Percentiles rank a stretch among this genome's conserved stretches.
These are phyloP conservation scores for Epiblema foenella DNA, from an alignment of 2,888 invertebrate genomes.

Conservation along the genomic window DNA sequence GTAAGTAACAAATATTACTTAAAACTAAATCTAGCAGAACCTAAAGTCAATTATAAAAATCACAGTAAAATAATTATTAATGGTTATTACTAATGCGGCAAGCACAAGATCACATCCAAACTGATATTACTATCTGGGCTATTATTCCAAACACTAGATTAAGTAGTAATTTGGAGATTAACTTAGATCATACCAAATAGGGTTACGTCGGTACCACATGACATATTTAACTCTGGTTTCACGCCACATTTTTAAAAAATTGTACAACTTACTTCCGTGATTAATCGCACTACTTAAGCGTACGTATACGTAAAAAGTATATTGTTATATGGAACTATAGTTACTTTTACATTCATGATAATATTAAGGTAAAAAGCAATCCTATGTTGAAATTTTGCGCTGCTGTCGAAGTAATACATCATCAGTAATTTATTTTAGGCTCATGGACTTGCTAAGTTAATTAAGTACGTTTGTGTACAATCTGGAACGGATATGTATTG, in stretches of 20 bases:
- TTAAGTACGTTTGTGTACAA: conserved; percentile 2
- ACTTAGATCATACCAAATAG: too few species aligned
- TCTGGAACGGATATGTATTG: neutral
- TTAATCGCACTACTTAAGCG: too few species aligned
- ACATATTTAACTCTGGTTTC: too few species aligned
- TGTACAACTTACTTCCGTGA: too few species aligned
- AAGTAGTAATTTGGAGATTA: too few species aligned
- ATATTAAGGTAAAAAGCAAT: neutral
- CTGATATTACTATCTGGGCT: neutral
- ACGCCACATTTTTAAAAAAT: too few species aligned
- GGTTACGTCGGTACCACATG: too few species aligned
- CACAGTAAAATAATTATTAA: conserved; percentile 66
- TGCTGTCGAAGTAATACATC: neutral
- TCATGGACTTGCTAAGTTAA: neutral
- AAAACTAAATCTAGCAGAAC: conserved; percentile 48
- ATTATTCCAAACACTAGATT: too few species aligned
- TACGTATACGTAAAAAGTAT: too few species aligned
- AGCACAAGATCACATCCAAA: conserved; percentile 29
- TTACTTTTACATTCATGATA: neutral
- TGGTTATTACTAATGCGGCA: conserved; percentile 42
- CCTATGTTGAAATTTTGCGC: neutral
- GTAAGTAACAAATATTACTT: conserved; percentile 42
- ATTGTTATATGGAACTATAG: neutral
- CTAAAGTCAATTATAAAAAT: conserved; percentile 70
- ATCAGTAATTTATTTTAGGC: neutral